phyloP scores from a whole-genome alignment of 2,797 vertebrate species.

The Pitangus sulphuratus region DNA sequence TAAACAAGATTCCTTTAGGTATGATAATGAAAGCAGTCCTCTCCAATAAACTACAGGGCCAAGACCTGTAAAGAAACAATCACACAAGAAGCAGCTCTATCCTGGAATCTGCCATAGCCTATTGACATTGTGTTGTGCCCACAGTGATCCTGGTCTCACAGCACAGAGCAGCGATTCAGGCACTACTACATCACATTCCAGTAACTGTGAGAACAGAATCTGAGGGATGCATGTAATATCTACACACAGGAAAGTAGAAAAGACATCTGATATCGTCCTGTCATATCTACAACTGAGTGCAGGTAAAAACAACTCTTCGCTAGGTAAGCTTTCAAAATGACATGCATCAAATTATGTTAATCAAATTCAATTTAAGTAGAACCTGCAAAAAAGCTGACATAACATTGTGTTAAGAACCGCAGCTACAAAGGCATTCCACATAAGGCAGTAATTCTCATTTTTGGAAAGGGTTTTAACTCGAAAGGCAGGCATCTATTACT shows the following conservation, averaged over 20 bases:
- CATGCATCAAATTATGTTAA: not conserved
- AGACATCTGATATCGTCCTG: not conserved
- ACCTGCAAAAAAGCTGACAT: not conserved
- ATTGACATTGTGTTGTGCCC: not conserved
- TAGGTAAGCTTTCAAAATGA: not conserved
- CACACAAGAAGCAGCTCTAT: not conserved
- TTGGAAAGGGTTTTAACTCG: not conserved
- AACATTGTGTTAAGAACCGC: not conserved
- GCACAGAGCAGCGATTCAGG: not conserved
- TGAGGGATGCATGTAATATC: accelerated
- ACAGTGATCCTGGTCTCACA: not conserved
- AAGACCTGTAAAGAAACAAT: not conserved
- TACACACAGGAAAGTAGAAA: not conserved
- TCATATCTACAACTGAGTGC: not conserved
- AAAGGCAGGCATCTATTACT: not conserved
- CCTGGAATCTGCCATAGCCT: not conserved
- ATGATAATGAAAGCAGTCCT: not conserved
- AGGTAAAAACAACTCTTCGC: not conserved
- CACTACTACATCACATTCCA: not conserved
- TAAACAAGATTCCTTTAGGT: not conserved
- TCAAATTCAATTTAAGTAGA: not conserved
- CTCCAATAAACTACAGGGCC: not conserved
- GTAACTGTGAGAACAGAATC: not conserved
- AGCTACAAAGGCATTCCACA: not conserved
- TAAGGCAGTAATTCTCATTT: not conserved